Base-by-base conservation (phyloP, 2,113 vertebrate species). In the Aptenodytes patagonicus region DNA sequence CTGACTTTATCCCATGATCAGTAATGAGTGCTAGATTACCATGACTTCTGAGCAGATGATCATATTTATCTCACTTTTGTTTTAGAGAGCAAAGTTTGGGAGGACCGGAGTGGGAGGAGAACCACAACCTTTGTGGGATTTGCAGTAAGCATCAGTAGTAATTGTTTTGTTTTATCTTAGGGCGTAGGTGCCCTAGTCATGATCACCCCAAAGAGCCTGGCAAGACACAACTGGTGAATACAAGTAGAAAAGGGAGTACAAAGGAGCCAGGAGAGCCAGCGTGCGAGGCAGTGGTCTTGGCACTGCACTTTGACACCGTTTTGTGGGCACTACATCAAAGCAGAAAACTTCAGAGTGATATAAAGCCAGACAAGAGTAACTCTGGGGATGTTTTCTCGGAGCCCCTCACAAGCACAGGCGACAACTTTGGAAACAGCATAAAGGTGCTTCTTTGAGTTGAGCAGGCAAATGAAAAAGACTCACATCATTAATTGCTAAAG, bases 131-230 rank as follows among this genome's bases (percentile, higher is more conserved):
- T 64, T 95, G 95, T 83, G 92, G 91, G 84, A 79, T 94, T 94
- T 96, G 58, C 90, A 91, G 8, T 55, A 83, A 61, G 54, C 58
- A 85, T 58, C 2, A 6, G 51, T 90, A 86, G 83, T 78, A 94
- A 81, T 92, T 82, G 75, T 55, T 93, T 83, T 90, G 87, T 96
- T 96, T 96, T 94, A 97, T 94, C 94, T 96, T 86, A 86, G 79
- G 82, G 85, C 29, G 68, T 97, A 60, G 96, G 58, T 94, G 82
- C 88, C 85, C 76, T 90, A 91, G 75, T 93, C 72, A 42, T 52
- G 90, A 92, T 93, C 93, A 83, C 47, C 82, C 94, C 9, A 13
- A 90, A 88, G 79, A 95, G 71, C 54, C 71, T 93, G 85, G 90
- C 95, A 96, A 95, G 95, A 97, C 93, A 19, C 42, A 64, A 80